phyloP scores from a whole-genome alignment of 2,888 invertebrate species.

The Eupeodes luniger region DNA sequence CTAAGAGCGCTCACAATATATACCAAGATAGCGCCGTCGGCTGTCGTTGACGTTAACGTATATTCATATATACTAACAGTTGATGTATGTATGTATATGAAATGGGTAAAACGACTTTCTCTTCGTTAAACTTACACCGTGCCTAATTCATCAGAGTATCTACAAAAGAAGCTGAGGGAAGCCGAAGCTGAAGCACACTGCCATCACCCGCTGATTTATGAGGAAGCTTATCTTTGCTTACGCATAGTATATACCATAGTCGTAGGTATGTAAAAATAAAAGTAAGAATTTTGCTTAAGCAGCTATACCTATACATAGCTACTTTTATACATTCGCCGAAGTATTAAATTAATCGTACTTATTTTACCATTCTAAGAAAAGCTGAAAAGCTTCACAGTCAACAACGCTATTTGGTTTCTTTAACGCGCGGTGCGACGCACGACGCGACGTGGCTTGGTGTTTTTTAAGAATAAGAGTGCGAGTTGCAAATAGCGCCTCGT shows the following conservation, averaged over 20 bases:
- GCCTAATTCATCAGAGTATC: conserved; percentile 52
- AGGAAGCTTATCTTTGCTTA: conserved; percentile 65
- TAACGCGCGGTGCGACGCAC: conserved; percentile 4
- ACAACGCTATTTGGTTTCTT: conserved; percentile 61
- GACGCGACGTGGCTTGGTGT: conserved; percentile 16
- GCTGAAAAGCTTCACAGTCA: conserved; percentile 51
- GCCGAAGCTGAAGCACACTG: conserved; percentile 16
- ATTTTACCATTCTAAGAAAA: conserved; percentile 64
- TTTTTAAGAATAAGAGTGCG: conserved; percentile 6
- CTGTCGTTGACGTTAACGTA: conserved; percentile 6
- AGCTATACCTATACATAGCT: background rate
- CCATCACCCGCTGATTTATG: conserved; percentile 69
- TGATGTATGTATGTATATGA: background rate
- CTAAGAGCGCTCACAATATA: background rate
- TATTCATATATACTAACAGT: no score
- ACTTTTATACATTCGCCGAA: conserved; percentile 21
- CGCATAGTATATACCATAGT: conserved; percentile 1
- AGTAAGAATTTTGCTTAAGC: background rate
- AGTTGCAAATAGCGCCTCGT: conserved; percentile 70
- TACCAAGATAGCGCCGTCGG: background rate
- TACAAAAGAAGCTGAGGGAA: background rate
- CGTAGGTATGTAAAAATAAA: background rate
- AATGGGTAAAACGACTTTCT: conserved; percentile 33
- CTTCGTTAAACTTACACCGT: conserved; percentile 30
- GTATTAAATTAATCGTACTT: conserved; percentile 76